phyloP scores from a whole-genome alignment of 1,140 invertebrate species.

The Belonocnema kinseyi region DNA sequence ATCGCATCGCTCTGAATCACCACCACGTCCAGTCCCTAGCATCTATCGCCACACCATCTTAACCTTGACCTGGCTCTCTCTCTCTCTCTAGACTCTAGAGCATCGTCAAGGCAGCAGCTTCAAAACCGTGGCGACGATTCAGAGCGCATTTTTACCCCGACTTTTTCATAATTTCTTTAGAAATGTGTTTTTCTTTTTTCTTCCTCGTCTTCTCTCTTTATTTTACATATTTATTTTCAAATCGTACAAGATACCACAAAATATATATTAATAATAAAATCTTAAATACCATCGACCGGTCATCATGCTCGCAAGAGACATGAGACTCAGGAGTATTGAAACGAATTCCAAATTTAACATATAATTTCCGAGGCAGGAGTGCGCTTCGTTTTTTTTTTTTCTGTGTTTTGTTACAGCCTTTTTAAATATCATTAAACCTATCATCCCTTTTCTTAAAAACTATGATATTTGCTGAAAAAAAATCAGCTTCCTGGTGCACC shows the following conservation, averaged over 20 bases:
- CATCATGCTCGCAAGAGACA: neutral
- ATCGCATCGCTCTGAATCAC: conserved; percentile 6
- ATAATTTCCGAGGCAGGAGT: neutral
- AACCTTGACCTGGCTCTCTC: conserved; percentile 9
- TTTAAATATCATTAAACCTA: no score
- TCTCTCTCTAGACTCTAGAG: neutral
- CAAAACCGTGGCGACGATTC: neutral
- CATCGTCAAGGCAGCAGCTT: no score
- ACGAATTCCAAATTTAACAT: no score
- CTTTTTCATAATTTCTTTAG: neutral
- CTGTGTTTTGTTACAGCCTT: no score
- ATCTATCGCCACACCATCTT: neutral
- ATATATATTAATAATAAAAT: conserved; percentile 11
- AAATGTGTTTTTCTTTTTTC: neutral
- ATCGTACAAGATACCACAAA: conserved; percentile 28
- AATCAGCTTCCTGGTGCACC: neutral
- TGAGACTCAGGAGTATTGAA: neutral
- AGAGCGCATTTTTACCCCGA: no score
- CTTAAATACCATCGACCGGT: conserved; percentile 9
- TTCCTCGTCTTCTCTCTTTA: neutral
- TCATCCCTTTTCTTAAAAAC: no score
- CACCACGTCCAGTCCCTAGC: neutral
- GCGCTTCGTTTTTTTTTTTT: neutral
- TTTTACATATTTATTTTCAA: conserved; percentile 2
- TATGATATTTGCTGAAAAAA: neutral